These are phyloP conservation scores for Parascotia fuliginaria DNA, from an alignment of 2,888 invertebrate genomes.

Conservation along the genomic window DNA sequence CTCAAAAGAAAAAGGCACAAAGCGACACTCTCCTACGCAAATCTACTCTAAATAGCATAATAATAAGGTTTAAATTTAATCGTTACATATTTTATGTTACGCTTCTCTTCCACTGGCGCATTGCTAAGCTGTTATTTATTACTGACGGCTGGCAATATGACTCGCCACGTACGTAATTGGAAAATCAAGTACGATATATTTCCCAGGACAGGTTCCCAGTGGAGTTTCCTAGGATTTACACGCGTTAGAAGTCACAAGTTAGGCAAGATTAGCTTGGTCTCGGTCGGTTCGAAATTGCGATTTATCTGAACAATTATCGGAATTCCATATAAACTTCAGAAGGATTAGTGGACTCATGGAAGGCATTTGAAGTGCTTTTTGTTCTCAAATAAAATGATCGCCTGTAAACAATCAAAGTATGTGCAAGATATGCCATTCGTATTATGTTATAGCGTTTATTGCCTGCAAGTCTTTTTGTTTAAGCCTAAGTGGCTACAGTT, in stretches of 20 bases:
- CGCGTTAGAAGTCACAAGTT: conserved; percentile 51
- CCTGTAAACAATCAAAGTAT: no score
- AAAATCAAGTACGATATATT: conserved; percentile 75
- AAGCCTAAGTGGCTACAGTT: no score
- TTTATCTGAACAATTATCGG: conserved; percentile 32
- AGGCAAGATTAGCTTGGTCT: conserved; percentile 38
- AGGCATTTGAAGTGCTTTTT: neutral
- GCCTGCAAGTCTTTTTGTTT: no score
- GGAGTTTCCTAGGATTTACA: conserved; percentile 52
- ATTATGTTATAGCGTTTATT: no score
- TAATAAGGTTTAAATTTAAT: no score
- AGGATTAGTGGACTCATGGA: neutral
- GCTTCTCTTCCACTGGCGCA: conserved; percentile 24
- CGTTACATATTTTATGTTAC: no score
- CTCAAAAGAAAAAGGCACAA: no score
- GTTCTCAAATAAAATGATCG: neutral
- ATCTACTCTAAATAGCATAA: no score
- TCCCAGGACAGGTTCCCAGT: conserved; percentile 47
- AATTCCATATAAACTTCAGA: conserved; percentile 14
- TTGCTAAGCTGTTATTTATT: conserved; percentile 56
- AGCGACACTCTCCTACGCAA: no score
- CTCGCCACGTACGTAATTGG: conserved; percentile 74
- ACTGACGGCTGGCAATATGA: conserved; percentile 68
- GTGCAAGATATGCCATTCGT: no score
- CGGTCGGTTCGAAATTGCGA: conserved; percentile 18